Conservation (phyloP, 2,888 invertebrate species). For the Ernsta delagoae region DNA sequence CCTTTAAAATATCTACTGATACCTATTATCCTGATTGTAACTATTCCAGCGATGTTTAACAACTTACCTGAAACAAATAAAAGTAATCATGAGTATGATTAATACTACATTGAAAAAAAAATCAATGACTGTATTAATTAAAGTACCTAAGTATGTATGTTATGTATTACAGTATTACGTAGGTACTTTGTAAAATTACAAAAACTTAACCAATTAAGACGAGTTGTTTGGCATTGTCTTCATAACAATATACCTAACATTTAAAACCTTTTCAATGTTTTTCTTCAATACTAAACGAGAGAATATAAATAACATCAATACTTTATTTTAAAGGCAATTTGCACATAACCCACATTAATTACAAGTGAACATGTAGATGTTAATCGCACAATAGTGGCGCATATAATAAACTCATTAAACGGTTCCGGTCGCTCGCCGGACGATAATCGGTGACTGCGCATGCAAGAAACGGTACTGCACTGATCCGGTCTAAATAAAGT, state of each 20-base stretch:
- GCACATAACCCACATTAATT: conserved; percentile 1
- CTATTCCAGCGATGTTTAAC: conserved; percentile 11
- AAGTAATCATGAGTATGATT: conserved; percentile 13
- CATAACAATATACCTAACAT: too few species aligned
- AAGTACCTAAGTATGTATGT: too few species aligned
- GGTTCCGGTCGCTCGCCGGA: conserved; percentile 66
- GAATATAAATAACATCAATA: background rate
- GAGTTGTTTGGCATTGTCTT: too few species aligned
- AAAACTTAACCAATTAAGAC: too few species aligned
- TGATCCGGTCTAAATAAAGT: conserved; percentile 66
- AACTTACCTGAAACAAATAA: conserved; percentile 62
- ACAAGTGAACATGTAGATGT: conserved; percentile 21
- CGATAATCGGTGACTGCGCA: conserved; percentile 52
- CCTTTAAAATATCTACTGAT: too few species aligned
- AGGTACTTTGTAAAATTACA: too few species aligned
- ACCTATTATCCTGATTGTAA: too few species aligned
- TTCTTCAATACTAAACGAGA: background rate
- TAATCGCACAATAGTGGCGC: conserved; percentile 45
- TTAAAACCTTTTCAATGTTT: background rate
- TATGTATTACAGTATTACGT: too few species aligned
- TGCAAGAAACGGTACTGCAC: conserved; percentile 69
- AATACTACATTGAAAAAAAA: too few species aligned
- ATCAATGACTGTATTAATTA: too few species aligned
- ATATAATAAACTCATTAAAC: conserved; percentile 64
- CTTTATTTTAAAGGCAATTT: background rate